Percentiles rank a stretch among this genome's conserved stretches.
Conservation (phyloP, 2,888 invertebrate genomes). For the Hoplodrina ambigua region DNA sequence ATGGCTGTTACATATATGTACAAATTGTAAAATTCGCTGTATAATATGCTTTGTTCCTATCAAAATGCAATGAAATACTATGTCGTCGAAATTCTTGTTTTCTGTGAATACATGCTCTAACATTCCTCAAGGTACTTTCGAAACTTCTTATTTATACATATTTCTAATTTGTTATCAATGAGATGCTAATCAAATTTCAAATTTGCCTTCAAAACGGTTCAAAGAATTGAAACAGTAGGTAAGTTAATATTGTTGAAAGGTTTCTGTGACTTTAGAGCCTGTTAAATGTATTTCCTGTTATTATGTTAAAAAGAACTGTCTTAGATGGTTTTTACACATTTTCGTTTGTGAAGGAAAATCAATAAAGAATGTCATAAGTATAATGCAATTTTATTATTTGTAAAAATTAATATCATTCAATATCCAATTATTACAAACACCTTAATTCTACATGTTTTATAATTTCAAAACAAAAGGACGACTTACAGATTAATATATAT, state of each 20-base stretch:
- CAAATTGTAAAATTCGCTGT: constrained; percentile 37
- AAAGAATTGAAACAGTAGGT: constrained; percentile 18
- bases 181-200: constrained; percentile 20
- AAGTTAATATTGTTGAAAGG: constrained; percentile 44
- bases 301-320: constrained; percentile 57
- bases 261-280: constrained; percentile 46
- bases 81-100: constrained; percentile 17
- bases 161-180: constrained; percentile 23
- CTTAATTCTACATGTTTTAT: constrained; percentile 13
- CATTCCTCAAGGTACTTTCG: constrained; percentile 45
- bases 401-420: constrained; percentile 41
- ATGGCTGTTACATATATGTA: constrained; percentile 46
- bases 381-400: constrained; percentile 67
- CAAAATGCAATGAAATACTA: constrained; percentile 26
- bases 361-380: constrained; percentile 82
- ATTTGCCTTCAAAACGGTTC: constrained; percentile 12
- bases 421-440: constrained; percentile 24
- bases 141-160: constrained; percentile 30
- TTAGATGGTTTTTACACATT: constrained; percentile 55
- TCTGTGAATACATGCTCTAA: constrained; percentile 32
- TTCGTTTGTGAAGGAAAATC: constrained; percentile 86
- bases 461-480: constrained; percentile 11
- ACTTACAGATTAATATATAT: constrained; percentile 26
- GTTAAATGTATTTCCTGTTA: constrained; percentile 54
- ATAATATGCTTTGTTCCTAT: constrained; percentile 29